These are phyloP conservation scores for Netelia virgata DNA, from an alignment of 2,888 invertebrate species.

Conservation along the genomic window DNA sequence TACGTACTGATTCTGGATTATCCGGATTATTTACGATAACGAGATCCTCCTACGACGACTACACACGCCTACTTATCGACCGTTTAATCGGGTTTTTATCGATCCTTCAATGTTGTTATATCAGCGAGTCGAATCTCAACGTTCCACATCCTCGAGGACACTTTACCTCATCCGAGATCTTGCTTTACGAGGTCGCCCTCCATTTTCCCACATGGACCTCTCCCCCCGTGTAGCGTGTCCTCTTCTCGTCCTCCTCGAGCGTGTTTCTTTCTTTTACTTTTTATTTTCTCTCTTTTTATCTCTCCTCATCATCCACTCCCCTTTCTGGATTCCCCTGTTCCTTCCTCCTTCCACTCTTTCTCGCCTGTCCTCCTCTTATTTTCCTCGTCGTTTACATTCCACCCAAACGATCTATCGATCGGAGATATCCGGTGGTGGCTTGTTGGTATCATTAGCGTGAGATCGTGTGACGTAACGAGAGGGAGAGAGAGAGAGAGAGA, in stretches of 20 bases:
- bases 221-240: neutral
- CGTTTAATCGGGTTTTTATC: conserved; percentile 35
- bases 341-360: conserved; percentile 18
- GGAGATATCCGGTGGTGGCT: conserved; percentile 80
- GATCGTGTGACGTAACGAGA: conserved; percentile 83
- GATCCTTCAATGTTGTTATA: conserved; percentile 39
- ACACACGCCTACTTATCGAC: conserved; percentile 2
- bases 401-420: conserved; percentile 77
- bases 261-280: conserved; percentile 24
- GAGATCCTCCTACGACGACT: neutral
- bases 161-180: conserved; percentile 2
- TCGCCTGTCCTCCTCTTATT: conserved; percentile 11
- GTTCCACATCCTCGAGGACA: conserved; percentile 51
- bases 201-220: conserved; percentile 72
- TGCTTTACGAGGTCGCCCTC: conserved; percentile 47
- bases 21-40: conserved; percentile 10
- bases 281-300: conserved; percentile 8
- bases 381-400: conserved; percentile 74
- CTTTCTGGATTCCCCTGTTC: conserved; percentile 13
- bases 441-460: conserved; percentile 83
- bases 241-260: neutral
- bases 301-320: conserved; percentile 24
- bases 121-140: conserved; percentile 18
- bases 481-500: conserved; percentile 23
- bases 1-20: neutral